Evolutionary conservation across 1,140 invertebrate species (phyloP).

Genomic region (Cydia pomonella): DNA sequence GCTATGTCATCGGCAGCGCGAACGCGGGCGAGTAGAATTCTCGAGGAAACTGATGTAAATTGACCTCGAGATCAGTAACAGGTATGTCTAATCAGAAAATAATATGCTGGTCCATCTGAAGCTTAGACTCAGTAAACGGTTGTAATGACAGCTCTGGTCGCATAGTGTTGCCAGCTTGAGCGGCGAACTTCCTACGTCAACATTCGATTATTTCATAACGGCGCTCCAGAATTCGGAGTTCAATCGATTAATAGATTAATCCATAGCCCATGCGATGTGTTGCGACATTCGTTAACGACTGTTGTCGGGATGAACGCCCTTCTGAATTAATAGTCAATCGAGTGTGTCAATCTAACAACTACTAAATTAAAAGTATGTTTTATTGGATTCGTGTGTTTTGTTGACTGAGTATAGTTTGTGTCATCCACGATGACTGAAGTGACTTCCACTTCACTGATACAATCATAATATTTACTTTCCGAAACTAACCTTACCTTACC

Average conservation of each 20-base stretch:
- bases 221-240: conserved; percentile 24
- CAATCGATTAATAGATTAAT: conserved; percentile 31
- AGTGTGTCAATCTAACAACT: neutral
- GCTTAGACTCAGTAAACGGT: neutral
- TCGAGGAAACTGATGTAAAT: neutral
- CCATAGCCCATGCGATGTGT: conserved; percentile 17
- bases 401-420: too few species aligned
- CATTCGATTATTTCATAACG: conserved; percentile 32
- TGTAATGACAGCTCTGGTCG: neutral
- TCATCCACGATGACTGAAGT: too few species aligned
- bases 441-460: too few species aligned
- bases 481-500: too few species aligned
- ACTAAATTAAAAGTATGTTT: too few species aligned
- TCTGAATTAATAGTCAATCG: neutral
- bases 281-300: conserved; percentile 16
- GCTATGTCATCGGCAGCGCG: neutral
- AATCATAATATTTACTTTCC: too few species aligned
- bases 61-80: neutral
- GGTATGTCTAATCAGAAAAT: neutral
- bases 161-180: conserved; percentile 12
- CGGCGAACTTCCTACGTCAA: conserved; percentile 1
- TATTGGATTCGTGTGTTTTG: too few species aligned
- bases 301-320: conserved; percentile 1
- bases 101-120: neutral
- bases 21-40: neutral